Evolutionary conservation across 2,888 invertebrate species (phyloP), one percentile per base, ranked within the genome.

Genomic region (Conus canariensis): DNA sequence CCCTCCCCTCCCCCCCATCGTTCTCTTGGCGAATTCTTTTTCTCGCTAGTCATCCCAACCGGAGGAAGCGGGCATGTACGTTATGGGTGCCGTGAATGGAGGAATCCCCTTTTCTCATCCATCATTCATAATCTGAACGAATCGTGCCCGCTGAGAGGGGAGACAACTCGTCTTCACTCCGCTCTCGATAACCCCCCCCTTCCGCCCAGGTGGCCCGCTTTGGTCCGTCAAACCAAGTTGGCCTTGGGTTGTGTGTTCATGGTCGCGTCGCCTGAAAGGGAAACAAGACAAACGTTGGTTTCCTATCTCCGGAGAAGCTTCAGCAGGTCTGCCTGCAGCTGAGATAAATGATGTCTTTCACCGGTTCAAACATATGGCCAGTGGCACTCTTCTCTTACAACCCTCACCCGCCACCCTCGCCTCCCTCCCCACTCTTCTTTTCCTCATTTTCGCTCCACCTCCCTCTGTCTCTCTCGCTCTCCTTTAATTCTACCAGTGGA

Each of bases 51-150:
- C 30, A 25, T 9, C 77, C 10, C 12, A 77, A 77, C 14, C 30
- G 25, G 8, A 25, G 30, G 30, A 77, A 30, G 30, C 8, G 30
- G 8, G 1, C 7, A 77, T 25, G 30, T 12, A 45, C 45, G 25
- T 7, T 9, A 10, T 12, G 77, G 8, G 77, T 30, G 30, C 10
- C 16, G 30, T 8, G 77, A 70, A 70, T 70, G 70, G 70, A 22
- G 22, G 19, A 70, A 22, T 19, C 70, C 22, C 8, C 7, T 22
- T 19, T 70, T 22, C 19, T 22, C 77, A 77, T 77, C 77, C 25
- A 77, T 77, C 77, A 77, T 77, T 77, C 77, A 77, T 30, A 77
- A 77, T 77, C 77, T 8, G 77, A 77, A 30, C 77, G 77, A 77
- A 77, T 30, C 77, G 77, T 25, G 77, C 77, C 77, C 77, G 77